Evolutionary conservation across 1,140 invertebrate species (phyloP), one percentile per base, ranked within the genome.

Genomic region (Euwallacea fornicatus): DNA sequence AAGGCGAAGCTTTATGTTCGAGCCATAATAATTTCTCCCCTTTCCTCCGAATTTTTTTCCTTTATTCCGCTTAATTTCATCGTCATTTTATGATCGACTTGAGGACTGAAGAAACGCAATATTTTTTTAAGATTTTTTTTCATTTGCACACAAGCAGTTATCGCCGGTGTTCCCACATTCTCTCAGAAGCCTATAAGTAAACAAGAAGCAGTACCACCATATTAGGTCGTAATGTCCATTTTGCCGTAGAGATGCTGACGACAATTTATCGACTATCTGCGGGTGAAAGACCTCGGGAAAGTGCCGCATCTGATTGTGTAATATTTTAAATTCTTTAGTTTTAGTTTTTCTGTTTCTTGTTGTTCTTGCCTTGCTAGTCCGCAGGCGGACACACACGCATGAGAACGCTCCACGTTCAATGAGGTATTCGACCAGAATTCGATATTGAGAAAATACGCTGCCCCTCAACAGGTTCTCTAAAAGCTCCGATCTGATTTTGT

Each of bases 181-280:
- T 13, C 46, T 50, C 13, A 11, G 46, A 50, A 50, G 46, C 9
- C 46, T 11, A 50, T 11, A 13, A 50, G 46, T 50, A 50, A 50
- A 50, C n/a, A 58, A 58, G 55, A 58, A 58, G 55, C 21, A 33
- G 55, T 58, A 58, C 55, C 21, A 16, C 55, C 55, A n/a, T 58
- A 58, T 58, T 58, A 58, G 55, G 55, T 16, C 8, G 9, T 58
- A 58, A 16, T 13, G 55, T 58, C 55, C 16, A 33, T 58, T 58
- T 58, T 16, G 55, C 55, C 21, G 8, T 58, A 58, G 21, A 15
- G 55, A 58, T 33, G 21, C 21, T 33, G 21, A 33, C 11, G 55
- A 58, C 55, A 58, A 58, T 58, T 58, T 58, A 58, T 58, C 55
- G n/a, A 16, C 13, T 13, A 13, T 50, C 46, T 50, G 9, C n/a